phyloP scores from a whole-genome alignment of 1,140 invertebrate species.

The Chelonus insularis region DNA sequence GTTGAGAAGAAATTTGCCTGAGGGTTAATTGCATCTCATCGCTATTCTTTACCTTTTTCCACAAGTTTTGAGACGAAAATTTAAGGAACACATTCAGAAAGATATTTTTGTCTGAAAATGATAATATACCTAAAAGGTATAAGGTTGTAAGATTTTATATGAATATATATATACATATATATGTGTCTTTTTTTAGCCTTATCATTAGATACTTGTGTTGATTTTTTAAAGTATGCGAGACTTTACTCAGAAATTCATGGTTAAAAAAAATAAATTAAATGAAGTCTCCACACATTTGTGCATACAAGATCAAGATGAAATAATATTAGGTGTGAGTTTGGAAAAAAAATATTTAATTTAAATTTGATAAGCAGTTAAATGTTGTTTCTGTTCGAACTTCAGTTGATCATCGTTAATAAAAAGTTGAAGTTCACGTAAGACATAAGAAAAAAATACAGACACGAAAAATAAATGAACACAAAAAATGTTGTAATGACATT shows the following conservation, averaged over 20 bases:
- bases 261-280: slow-evolving; percentile 11
- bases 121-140: slow-evolving; percentile 1
- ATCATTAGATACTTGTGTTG: slow-evolving; percentile 24
- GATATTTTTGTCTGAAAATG: background rate
- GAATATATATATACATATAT: background rate
- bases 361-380: background rate
- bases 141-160: background rate
- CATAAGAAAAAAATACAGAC: no score
- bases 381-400: no score
- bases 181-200: background rate
- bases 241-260: slow-evolving; percentile 16
- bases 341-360: background rate
- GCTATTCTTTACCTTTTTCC: slow-evolving; percentile 1
- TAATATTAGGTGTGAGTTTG: no score
- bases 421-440: no score
- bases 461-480: no score
- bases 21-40: slow-evolving; percentile 2
- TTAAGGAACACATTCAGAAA: no score
- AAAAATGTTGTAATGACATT: no score
- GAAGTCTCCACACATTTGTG: background rate
- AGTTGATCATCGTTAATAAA: background rate
- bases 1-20: slow-evolving; percentile 1
- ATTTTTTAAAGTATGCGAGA: slow-evolving; percentile 8
- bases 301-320: background rate
- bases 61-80: no score